Base-by-base conservation (phyloP, 2,888 invertebrate species). In the Drosophila austrosaltans region DNA sequence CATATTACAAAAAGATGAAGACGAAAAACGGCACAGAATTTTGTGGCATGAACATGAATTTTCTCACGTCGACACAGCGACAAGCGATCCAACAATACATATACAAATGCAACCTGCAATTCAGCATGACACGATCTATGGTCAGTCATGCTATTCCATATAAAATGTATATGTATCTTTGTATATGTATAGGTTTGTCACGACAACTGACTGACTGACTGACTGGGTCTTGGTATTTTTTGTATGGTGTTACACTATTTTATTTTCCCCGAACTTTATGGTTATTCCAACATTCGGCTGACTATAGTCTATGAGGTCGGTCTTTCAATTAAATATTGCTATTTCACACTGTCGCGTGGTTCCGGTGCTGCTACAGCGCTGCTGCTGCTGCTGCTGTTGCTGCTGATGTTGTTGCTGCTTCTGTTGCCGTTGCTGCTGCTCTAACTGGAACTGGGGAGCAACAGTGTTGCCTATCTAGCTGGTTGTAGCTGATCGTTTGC, bases 11-110 rank as follows among this genome's bases (percentile, higher is more conserved):
- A 28, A 28, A 16, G 28, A 28, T 28, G 28, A 28, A 28, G 28
- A 28, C 28, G 28, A 70, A 79, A 81, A 82, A 81, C 82, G 82
- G 80, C 81, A 87, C 87, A 84, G 77, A 84, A 82, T 87, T 48
- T 81, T 85, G 83, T 85, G 80, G 85, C 83, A 87, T 83, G 82
- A 79, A 83, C 88, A 87, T 85, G 85, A 78, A 80, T 83, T 87
- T 85, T 87, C 86, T 85, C 84, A 87, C 87, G 87, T 85, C 87
- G 85, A 63, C 84, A 82, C 77, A 10, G 7, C 79, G 16, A 16
- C 16, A 16, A 72, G 62, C 53, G 71, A 61, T 74, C 66, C 60
- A 70, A 8, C 40, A 59, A 59, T 44, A 65, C 44, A 44, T 22
- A 66, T 53, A 65, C 53, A 44, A 53, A 42, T 16, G 36, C 75